Conservation (phyloP, 1,140 invertebrate genomes). For the Pseudomyrmex gracilis region DNA sequence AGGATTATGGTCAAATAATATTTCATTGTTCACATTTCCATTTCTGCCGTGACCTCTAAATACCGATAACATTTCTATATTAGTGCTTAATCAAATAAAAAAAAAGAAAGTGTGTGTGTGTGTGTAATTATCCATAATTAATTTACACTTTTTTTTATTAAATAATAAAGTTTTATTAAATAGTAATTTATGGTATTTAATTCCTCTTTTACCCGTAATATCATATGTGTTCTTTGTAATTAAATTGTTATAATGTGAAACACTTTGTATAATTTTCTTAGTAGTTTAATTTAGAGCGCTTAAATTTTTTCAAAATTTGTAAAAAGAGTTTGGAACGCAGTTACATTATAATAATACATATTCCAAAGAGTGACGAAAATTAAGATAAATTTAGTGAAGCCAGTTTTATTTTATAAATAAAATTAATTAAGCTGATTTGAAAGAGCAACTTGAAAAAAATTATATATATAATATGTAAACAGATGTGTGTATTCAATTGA, state of each 20-base stretch:
- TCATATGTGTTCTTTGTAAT: not conserved
- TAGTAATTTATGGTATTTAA: not conserved
- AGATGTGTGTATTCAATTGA: slow-evolving; percentile 75
- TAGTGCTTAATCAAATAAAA: not conserved
- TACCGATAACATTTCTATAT: not conserved
- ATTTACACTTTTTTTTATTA: slow-evolving; percentile 1
- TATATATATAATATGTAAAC: not conserved
- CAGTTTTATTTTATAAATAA: slow-evolving; percentile 82
- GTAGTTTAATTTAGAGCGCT: not conserved
- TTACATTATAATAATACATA: slow-evolving; percentile 64
- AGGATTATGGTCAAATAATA: slow-evolving; percentile 14
- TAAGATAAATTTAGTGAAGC: slow-evolving; percentile 71
- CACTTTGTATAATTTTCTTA: no score
- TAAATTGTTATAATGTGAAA: not conserved
- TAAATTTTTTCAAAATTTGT: slow-evolving; percentile 43
- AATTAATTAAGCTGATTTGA: slow-evolving; percentile 79
- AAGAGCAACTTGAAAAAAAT: slow-evolving; percentile 62
- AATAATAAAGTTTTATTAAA: not conserved
- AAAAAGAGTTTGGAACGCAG: slow-evolving; percentile 62
- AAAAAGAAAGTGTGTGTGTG: no score
- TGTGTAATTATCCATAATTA: not conserved
- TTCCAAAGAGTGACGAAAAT: slow-evolving; percentile 63
- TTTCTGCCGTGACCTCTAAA: not conserved
- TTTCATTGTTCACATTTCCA: slow-evolving; percentile 17
- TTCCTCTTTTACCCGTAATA: not conserved